Percentiles rank a stretch among this genome's conserved stretches.
Conservation (phyloP, 2,113 vertebrate species). For the Xiphophorus hellerii region DNA sequence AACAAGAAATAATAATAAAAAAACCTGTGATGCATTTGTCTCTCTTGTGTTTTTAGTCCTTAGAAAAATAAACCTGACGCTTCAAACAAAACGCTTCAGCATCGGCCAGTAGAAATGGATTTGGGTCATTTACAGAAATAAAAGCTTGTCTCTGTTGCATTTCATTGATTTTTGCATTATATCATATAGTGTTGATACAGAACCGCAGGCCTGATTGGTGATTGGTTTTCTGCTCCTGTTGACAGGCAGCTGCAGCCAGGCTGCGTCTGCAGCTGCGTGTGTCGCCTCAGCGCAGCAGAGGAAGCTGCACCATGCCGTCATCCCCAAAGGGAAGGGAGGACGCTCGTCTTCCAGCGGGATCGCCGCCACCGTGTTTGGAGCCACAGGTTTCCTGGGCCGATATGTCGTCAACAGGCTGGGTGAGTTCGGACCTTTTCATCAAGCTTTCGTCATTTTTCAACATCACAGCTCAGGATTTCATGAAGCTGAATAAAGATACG, state of each 20-base stretch:
- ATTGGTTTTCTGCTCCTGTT: conserved; percentile 2
- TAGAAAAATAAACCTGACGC: too few species aligned
- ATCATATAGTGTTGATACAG: too few species aligned
- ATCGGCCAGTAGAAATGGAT: too few species aligned
- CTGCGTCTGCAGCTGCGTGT: conserved; percentile 67
- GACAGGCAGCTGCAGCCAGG: conserved; percentile 78
- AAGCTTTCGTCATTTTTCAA: neutral
- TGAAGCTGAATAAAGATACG: neutral
- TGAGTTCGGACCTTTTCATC: conserved; percentile 65
- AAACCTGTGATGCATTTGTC: too few species aligned
- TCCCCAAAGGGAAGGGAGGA: conserved; percentile 90
- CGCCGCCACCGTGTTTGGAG: conserved; percentile 95
- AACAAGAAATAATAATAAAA: too few species aligned
- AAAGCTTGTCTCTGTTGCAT: too few species aligned
- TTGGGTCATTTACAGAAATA: too few species aligned
- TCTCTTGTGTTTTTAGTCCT: too few species aligned
- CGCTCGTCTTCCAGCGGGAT: conserved; percentile 93
- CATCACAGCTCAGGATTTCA: neutral
- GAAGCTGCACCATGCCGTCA: conserved; percentile 85
- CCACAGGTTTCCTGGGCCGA: conserved; percentile 93
- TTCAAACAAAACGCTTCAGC: too few species aligned
- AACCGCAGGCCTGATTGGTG: too few species aligned
- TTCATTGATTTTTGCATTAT: too few species aligned
- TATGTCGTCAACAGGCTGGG: conserved; percentile 93
- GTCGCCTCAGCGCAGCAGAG: conserved; percentile 74